phyloP scores from a whole-genome alignment of 2,113 vertebrate genomes.

The Arenaria interpres region DNA sequence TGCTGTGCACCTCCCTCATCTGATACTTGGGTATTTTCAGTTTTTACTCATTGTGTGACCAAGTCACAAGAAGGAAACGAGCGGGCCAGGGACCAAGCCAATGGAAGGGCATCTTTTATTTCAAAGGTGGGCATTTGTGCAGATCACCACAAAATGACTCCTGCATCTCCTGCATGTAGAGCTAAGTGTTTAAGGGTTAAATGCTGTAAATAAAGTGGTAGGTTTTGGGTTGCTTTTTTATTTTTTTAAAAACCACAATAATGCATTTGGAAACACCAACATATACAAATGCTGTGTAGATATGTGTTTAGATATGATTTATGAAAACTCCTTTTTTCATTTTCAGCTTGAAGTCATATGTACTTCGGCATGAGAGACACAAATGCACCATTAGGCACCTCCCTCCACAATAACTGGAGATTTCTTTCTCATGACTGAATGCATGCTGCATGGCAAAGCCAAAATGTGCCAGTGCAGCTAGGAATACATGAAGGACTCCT shows the following conservation, averaged over 20 bases:
- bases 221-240: background rate
- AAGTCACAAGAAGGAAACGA: background rate
- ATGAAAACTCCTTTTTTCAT: background rate
- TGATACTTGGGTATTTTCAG: background rate
- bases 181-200: background rate
- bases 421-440: background rate
- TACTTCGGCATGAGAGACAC: background rate
- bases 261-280: background rate
- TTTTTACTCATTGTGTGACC: background rate
- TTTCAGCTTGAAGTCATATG: background rate
- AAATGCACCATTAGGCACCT: background rate
- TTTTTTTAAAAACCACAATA: background rate
- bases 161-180: background rate
- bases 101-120: background rate
- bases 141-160: background rate
- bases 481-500: background rate
- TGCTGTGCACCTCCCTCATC: background rate
- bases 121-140: background rate
- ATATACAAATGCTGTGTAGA: background rate
- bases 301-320: background rate
- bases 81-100: background rate
- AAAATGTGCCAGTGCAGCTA: background rate
- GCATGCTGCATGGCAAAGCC: background rate
- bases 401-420: background rate
- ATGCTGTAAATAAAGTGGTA: background rate